Percentiles rank a stretch among this genome's conserved stretches.
Conservation (phyloP, 2,888 invertebrate genomes). For the Cataglyphis livida region DNA sequence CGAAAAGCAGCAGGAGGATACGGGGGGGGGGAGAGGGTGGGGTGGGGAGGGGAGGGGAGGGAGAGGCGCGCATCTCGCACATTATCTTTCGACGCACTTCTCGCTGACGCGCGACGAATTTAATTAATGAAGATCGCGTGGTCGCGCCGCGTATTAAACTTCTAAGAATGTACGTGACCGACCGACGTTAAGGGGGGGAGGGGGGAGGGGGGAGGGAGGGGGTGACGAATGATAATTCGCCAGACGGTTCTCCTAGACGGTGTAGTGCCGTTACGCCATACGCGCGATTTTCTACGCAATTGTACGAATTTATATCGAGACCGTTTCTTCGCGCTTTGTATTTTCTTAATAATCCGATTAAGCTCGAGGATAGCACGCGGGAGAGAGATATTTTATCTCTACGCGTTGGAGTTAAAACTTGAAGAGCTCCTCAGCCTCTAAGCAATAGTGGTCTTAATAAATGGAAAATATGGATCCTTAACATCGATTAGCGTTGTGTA, state of each 20-base stretch:
- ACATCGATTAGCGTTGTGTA: constrained; percentile 46
- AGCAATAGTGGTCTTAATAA: constrained; percentile 1
- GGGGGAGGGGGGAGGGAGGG: too few relatives aligned
- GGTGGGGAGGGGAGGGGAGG: rapidly evolving
- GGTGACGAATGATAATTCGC: not conserved
- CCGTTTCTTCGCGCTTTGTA: not conserved
- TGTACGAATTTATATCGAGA: not conserved
- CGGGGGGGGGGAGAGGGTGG: too few relatives aligned
- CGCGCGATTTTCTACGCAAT: constrained; percentile 12
- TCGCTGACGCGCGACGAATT: constrained; percentile 42
- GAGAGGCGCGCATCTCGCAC: constrained; percentile 8
- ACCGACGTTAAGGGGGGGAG: not conserved
- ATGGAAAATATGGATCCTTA: constrained; percentile 30
- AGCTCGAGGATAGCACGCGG: not conserved
- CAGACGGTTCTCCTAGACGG: not conserved
- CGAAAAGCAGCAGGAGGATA: constrained; percentile 10
- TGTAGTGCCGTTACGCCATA: not conserved
- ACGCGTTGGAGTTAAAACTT: not conserved
- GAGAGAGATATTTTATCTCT: not conserved
- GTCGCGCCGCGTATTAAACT: constrained; percentile 29
- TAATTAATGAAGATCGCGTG: constrained; percentile 49
- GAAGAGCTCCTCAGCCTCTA: not conserved
- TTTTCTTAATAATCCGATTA: not conserved
- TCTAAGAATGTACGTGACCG: constrained; percentile 42
- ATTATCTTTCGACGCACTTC: constrained; percentile 42